Conservation (phyloP, 1,140 invertebrate genomes). For the Atta cephalotes region DNA sequence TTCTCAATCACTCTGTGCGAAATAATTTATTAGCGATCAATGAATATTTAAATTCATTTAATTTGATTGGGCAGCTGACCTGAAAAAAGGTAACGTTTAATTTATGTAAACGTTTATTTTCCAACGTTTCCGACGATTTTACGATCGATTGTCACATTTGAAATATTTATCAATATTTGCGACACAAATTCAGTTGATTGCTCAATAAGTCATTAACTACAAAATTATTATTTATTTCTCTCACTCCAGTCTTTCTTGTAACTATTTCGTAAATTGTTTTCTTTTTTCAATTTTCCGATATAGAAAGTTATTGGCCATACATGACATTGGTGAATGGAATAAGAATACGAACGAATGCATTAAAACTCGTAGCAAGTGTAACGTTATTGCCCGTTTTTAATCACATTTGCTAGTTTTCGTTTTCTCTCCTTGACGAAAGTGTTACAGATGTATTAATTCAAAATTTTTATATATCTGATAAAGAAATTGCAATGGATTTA, state of each 20-base stretch:
- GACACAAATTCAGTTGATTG: background rate
- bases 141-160: background rate
- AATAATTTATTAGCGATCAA: conserved; percentile 75
- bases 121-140: conserved; percentile 10
- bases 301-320: conserved; percentile 18
- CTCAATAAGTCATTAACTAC: background rate
- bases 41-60: conserved; percentile 72
- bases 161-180: background rate
- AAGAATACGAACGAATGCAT: conserved; percentile 24
- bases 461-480: background rate
- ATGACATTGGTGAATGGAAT: conserved; percentile 4
- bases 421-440: background rate
- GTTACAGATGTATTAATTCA: conserved; percentile 3
- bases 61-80: background rate
- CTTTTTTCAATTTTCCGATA: conserved; percentile 1
- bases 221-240: background rate
- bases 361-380: conserved; percentile 34
- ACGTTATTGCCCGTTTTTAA: conserved; percentile 21
- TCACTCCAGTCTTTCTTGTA: background rate
- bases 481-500: conserved; percentile 2
- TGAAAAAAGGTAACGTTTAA: background rate
- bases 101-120: background rate
- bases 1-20: background rate
- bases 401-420: background rate
- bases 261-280: conserved; percentile 18